Evolutionary conservation across 2,113 vertebrate genomes (phyloP).

Genomic region (Dicrurus megarhynchus): DNA sequence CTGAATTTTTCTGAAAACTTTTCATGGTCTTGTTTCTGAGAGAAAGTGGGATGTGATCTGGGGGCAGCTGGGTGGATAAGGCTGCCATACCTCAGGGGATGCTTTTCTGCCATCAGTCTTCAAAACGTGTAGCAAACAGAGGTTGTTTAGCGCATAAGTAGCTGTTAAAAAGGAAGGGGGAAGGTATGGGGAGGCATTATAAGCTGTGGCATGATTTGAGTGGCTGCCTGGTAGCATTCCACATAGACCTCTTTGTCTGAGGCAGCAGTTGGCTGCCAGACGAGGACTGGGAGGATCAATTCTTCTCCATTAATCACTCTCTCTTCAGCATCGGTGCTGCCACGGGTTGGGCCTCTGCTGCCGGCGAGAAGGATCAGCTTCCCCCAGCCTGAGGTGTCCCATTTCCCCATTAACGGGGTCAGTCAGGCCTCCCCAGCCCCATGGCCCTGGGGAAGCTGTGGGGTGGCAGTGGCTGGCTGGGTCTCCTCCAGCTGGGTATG

Average conservation of each 20-base stretch:
- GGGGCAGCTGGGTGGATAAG: background rate
- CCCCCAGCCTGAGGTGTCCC: background rate
- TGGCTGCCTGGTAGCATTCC: background rate
- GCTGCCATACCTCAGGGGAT: background rate
- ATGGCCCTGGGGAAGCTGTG: fast-evolving
- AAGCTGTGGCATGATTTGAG: constrained; percentile 42
- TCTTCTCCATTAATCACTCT: constrained; percentile 21
- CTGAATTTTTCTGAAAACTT: background rate
- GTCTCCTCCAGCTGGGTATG: fast-evolving
- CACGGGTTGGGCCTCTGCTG: too few relatives aligned
- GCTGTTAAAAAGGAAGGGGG: constrained; percentile 34
- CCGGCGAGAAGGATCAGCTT: background rate
- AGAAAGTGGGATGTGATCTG: background rate
- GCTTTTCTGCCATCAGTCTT: background rate
- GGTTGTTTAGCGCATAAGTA: background rate
- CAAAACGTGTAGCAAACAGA: background rate
- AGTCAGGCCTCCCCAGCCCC: background rate
- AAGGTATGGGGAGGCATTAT: background rate
- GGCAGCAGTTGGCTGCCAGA: background rate
- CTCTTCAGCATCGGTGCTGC: background rate
- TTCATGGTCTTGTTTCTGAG: background rate
- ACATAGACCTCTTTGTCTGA: constrained; percentile 42
- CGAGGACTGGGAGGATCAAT: constrained; percentile 25
- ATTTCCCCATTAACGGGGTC: background rate
- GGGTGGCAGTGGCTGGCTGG: background rate